phyloP scores from a whole-genome alignment of 2,797 vertebrate genomes.

The Anguilla anguilla region DNA sequence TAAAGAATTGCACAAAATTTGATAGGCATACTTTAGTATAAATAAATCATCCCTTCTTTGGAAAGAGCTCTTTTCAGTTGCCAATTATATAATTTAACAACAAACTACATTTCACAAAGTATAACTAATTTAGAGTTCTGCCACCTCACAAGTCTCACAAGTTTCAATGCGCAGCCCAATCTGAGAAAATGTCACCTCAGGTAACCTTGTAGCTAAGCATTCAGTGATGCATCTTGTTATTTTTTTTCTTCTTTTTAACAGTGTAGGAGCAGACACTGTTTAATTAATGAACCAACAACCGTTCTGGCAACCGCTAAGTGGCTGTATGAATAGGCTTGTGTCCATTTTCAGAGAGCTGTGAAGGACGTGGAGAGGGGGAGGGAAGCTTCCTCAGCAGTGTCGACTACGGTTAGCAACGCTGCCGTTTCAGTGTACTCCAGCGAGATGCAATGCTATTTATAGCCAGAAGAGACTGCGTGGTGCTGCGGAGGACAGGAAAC shows the following conservation, averaged over 20 bases:
- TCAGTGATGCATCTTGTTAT: not conserved
- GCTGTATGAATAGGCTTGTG: not conserved
- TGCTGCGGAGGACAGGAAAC: not conserved
- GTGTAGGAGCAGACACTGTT: not conserved
- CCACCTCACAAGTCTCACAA: not conserved
- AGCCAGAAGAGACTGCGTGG: not conserved
- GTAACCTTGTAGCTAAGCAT: not conserved
- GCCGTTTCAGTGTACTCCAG: constrained; percentile 1
- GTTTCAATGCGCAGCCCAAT: not conserved
- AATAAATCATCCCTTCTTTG: not conserved
- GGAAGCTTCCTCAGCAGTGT: not conserved
- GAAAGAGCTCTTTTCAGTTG: not conserved
- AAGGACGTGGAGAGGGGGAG: not conserved
- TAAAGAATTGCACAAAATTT: not conserved
- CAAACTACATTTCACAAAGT: not conserved
- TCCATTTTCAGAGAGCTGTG: not conserved
- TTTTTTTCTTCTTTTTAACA: not conserved
- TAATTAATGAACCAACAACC: not conserved
- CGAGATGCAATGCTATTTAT: constrained; percentile 12
- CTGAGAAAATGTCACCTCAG: not conserved
- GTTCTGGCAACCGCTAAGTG: not conserved
- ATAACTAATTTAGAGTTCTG: not conserved
- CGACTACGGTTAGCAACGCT: not conserved
- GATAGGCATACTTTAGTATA: not conserved
- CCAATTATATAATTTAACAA: not conserved